A percentile compares a stretch with the other conserved stretches of the same genome.
These are phyloP conservation scores for Lordiphosa mommai DNA, from an alignment of 1,140 invertebrate genomes.

Conservation along the genomic window DNA sequence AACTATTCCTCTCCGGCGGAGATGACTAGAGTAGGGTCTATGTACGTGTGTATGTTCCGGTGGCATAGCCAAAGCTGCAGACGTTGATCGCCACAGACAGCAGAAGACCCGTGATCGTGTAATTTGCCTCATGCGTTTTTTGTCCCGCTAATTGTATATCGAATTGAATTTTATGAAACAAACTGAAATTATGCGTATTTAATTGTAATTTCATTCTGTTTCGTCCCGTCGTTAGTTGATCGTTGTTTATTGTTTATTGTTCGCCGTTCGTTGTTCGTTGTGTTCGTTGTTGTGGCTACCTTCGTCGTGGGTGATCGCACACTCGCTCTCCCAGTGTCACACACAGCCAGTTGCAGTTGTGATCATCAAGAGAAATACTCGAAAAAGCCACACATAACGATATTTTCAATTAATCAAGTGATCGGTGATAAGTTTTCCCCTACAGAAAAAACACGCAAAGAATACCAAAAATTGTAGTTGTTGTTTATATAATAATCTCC, in stretches of 20 bases:
- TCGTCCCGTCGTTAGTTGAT: slow-evolving; percentile 33
- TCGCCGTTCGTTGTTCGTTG: slow-evolving; percentile 16
- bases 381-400: neutral
- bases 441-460: slow-evolving; percentile 11
- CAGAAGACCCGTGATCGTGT: slow-evolving; percentile 70
- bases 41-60: slow-evolving; percentile 29
- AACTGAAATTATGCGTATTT: slow-evolving; percentile 58
- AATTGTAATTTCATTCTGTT: slow-evolving; percentile 64
- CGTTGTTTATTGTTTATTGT: slow-evolving; percentile 42
- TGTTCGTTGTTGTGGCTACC: slow-evolving; percentile 57
- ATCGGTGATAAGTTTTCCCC: slow-evolving; percentile 15
- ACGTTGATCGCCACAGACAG: slow-evolving; percentile 42
- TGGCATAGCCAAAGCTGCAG: slow-evolving; percentile 50
- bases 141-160: slow-evolving; percentile 35
- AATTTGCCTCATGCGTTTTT: slow-evolving; percentile 72
- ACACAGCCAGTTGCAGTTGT: slow-evolving; percentile 46
- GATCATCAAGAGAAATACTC: slow-evolving; percentile 31
- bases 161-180: slow-evolving; percentile 50
- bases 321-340: slow-evolving; percentile 51
- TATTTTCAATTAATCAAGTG: slow-evolving; percentile 9
- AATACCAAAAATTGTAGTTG: neutral
- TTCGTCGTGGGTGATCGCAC: slow-evolving; percentile 53
- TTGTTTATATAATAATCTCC: slow-evolving; percentile 49
- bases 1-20: slow-evolving; percentile 25
- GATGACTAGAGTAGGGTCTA: slow-evolving; percentile 23